phyloP scores from a whole-genome alignment of 2,113 vertebrate genomes.

The Vireo altiloquus region DNA sequence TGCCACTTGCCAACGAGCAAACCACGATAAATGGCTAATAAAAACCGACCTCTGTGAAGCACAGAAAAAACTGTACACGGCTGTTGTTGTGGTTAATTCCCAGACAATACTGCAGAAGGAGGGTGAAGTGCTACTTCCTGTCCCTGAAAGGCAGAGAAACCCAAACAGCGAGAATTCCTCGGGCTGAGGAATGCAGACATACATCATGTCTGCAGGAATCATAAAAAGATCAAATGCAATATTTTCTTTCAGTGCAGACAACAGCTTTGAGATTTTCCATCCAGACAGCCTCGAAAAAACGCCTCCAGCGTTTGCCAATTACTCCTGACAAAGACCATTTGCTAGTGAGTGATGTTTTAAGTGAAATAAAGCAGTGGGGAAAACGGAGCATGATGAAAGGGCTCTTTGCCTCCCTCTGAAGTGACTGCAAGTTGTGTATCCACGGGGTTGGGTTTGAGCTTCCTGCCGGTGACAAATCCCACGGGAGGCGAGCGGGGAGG shows the following conservation, averaged over 20 bases:
- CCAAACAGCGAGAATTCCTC: conserved; percentile 62
- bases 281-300: conserved; percentile 64
- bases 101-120: conserved; percentile 40
- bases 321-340: conserved; percentile 77
- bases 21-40: conserved; percentile 56
- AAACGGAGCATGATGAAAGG: conserved; percentile 72
- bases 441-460: conserved; percentile 27
- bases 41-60: conserved; percentile 46
- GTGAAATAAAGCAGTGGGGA: conserved; percentile 72
- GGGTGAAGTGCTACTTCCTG: conserved; percentile 63
- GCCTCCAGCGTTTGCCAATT: conserved; percentile 68
- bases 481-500: conserved; percentile 41
- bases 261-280: conserved; percentile 72
- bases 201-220: conserved; percentile 71
- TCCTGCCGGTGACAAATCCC: conserved; percentile 63
- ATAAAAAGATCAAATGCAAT: conserved; percentile 75
- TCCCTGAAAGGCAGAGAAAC: conserved; percentile 34
- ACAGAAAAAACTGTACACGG: conserved; percentile 10
- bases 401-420: conserved; percentile 60
- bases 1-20: conserved; percentile 16
- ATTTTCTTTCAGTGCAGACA: conserved; percentile 73
- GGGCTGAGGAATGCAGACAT: conserved; percentile 71
- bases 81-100: conserved; percentile 49
- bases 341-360: conserved; percentile 68
- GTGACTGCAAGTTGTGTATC: conserved; percentile 60